Evolutionary conservation across 2,888 invertebrate genomes (phyloP).

Genomic region (Polydrusus cervinus): DNA sequence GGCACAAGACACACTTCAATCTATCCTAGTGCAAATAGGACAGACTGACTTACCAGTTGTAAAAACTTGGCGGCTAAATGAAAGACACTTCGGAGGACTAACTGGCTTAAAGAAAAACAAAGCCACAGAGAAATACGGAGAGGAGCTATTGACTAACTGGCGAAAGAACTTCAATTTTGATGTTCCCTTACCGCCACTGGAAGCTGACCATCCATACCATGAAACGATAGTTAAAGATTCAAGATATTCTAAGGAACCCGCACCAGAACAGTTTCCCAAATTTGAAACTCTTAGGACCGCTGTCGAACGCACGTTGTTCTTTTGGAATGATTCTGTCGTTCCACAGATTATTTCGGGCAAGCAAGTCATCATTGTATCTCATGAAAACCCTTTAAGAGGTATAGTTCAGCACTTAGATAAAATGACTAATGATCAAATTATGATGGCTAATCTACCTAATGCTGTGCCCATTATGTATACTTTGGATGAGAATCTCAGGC

Average conservation of each 20-base stretch:
- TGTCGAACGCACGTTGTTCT: constrained; percentile 89
- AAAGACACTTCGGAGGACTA: constrained; percentile 79
- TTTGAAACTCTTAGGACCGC: constrained; percentile 90
- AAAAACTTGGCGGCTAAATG: constrained; percentile 80
- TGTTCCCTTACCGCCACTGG: constrained; percentile 89
- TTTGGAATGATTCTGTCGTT: constrained; percentile 91
- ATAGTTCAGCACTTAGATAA: constrained; percentile 85
- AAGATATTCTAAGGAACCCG: constrained; percentile 80
- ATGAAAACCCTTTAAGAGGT: constrained; percentile 91
- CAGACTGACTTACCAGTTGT: constrained; percentile 74
- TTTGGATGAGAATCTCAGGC: constrained; percentile 80
- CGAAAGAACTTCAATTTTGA: constrained; percentile 91
- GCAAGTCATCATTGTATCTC: constrained; percentile 87
- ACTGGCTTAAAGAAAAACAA: constrained; percentile 80
- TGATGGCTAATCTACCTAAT: constrained; percentile 84
- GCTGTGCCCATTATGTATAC: constrained; percentile 88
- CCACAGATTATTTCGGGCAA: constrained; percentile 90
- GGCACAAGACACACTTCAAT: constrained; percentile 75
- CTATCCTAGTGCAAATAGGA: constrained; percentile 75
- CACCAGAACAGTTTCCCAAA: constrained; percentile 85
- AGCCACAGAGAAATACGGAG: constrained; percentile 79
- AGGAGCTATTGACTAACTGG: constrained; percentile 87
- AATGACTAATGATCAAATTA: constrained; percentile 81
- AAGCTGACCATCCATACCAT: constrained; percentile 84
- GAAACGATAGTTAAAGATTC: constrained; percentile 86